Evolutionary conservation across 2,797 vertebrate species (phyloP), one percentile per base, ranked within the genome.

Genomic region (Tolypeutes matacus): DNA sequence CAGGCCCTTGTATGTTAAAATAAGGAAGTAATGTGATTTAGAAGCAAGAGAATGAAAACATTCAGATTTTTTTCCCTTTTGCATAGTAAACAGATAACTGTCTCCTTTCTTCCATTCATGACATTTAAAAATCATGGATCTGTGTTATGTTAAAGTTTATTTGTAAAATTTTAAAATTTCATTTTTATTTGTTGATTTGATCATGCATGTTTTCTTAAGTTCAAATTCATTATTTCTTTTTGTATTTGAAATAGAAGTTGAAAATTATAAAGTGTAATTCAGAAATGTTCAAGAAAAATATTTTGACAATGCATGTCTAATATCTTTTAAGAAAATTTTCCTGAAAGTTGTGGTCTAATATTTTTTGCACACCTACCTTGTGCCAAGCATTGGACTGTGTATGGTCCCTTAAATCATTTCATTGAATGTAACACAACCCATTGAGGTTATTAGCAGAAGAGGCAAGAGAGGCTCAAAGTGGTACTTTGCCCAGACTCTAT

Each of bases 281-380:
- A 46, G 34, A 91, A 60, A 58, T 17, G 86, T 72, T 92, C 11
- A 65, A 89, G 84, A 86, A 81, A 53, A 86, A 51, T 65, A 29
- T 91, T 88, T 75, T 86, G 31, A 73, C 25, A 56, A 9, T 69
- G 36, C 1, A 46, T 93, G 89, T 77, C 31, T 95, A 89, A 81
- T 75, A 70, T 95, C 95, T 89, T 89, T 81, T 49, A 76, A 83
- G 34, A 70, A 73, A 67, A 39, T 7, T 88, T 76, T 88, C 29
- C 31, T 64, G 21, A 86, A 86, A 23, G 36, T 84, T 58, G 7
- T 80, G 46, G 14, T 56, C 34, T 56, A 34, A 60, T 67, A 51
- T 69, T 70, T 62, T 96, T 80, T 92, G 58, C 18, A 75, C 62
- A 70, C 20, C 11, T 75, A 10, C 34, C 85, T 89, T 90, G 4